Evolutionary conservation across 1,140 invertebrate genomes (phyloP).

Genomic region (Tetramorium alpestre): DNA sequence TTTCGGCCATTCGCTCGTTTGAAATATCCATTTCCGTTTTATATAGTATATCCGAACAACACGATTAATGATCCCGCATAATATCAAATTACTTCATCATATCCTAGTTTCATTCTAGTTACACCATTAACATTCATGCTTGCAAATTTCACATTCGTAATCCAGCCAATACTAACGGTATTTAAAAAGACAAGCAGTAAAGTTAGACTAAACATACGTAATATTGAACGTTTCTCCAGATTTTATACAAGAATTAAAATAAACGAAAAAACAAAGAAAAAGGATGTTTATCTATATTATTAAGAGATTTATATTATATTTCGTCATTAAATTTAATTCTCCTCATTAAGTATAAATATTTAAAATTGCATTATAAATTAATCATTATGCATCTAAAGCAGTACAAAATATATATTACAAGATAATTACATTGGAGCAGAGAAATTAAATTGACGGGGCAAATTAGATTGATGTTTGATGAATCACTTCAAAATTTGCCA

Average conservation of each 20-base stretch:
- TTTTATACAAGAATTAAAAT: neutral
- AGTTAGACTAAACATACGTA: neutral
- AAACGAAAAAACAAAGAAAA: neutral
- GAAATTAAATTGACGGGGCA: neutral
- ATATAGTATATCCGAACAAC: constrained; percentile 27
- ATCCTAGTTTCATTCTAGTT: constrained; percentile 26
- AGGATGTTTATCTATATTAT: neutral
- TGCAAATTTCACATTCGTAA: constrained; percentile 1
- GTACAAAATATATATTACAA: neutral
- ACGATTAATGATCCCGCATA: constrained; percentile 49
- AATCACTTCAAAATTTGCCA: neutral
- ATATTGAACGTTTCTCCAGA: no score
- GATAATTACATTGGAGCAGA: neutral
- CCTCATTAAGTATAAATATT: neutral
- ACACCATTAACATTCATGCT: neutral
- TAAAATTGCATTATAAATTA: neutral
- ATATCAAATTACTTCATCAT: constrained; percentile 53
- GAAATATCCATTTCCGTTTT: constrained; percentile 59
- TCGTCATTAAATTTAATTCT: neutral
- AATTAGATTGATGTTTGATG: neutral
- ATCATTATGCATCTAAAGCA: neutral
- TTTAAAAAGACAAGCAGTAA: neutral
- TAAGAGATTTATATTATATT: neutral
- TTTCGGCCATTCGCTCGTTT: constrained; percentile 13
- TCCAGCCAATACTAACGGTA: neutral